phyloP scores from a whole-genome alignment of 64 coral and sea anemone genomes.

The Porites lutea region DNA sequence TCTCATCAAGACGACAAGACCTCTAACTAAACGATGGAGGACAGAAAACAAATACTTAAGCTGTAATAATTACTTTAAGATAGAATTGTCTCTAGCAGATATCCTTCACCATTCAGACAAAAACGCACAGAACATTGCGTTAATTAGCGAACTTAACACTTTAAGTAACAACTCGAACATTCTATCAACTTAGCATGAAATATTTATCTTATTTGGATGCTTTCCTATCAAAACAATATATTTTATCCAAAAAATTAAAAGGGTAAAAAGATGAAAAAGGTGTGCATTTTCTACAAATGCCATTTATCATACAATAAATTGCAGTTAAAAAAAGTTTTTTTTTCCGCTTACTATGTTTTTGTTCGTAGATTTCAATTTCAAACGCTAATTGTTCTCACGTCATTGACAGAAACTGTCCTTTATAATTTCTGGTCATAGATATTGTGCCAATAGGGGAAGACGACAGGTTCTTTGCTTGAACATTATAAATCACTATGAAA shows the following conservation, averaged over 20 bases:
- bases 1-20: background rate
- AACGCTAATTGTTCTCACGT: background rate
- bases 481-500: no score
- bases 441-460: no score
- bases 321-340: no score
- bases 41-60: no score
- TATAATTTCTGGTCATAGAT: no score
- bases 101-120: background rate
- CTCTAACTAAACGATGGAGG: background rate
- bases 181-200: background rate
- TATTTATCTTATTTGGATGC: background rate
- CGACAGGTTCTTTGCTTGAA: no score
- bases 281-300: background rate
- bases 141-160: background rate
- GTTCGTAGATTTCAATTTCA: no score
- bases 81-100: background rate
- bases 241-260: no score
- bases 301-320: no score
- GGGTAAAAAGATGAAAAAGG: no score
- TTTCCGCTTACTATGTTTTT: no score
- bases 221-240: background rate
- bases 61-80: background rate
- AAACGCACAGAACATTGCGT: background rate
- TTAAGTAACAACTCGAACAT: background rate
- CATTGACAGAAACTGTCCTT: background rate